Base-by-base conservation (phyloP, 2,888 invertebrate species). In the Uropetala carovei region DNA sequence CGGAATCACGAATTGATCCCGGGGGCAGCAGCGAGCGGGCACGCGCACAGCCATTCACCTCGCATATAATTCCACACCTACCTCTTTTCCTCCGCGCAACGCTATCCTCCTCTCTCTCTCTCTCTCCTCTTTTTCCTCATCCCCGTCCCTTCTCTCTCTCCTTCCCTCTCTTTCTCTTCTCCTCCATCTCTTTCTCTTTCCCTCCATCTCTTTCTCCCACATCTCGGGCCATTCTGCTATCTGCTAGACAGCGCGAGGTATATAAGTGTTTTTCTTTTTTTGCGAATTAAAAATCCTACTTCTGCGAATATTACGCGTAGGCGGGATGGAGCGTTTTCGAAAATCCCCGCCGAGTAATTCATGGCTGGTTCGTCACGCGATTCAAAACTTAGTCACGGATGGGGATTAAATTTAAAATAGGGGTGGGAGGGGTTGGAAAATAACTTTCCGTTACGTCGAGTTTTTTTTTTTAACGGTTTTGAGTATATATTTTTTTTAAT, bases 1-100 rank as follows among this genome's bases (percentile, higher is more conserved):
- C 10, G 75, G 75, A 75, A 75, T 75, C 75, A 75, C 75, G 75
- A 75, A 75, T 22, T 75, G 75, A 75, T 75, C 75, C 75, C 75
- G 75, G 75, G 75, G 75, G 75, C 68, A 68, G 68, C 68, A 9
- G 1, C 22, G n/a, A 68, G 68, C 75, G 75, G 75, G 75, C 75
- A 75, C 75, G 75, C 75, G 75, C 27, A 75, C 75, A 75, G 75
- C 75, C 75, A 75, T 75, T 75, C 75, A 75, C 75, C 75, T 75
- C 75, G 75, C 75, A 75, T 75, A 75, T 75, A 75, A 75, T 75
- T 75, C 75, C 75, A 75, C 75, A 75, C 75, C 75, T 75, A 75
- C 22, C 75, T 75, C 11, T 13, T 75, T 75, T 27, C 75, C 75
- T 75, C 75, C 75, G 27, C 27, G 22, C 75, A 75, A 27, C 22